Evolutionary conservation across 1,140 invertebrate species (phyloP).

Genomic region (Nasonia vitripennis): DNA sequence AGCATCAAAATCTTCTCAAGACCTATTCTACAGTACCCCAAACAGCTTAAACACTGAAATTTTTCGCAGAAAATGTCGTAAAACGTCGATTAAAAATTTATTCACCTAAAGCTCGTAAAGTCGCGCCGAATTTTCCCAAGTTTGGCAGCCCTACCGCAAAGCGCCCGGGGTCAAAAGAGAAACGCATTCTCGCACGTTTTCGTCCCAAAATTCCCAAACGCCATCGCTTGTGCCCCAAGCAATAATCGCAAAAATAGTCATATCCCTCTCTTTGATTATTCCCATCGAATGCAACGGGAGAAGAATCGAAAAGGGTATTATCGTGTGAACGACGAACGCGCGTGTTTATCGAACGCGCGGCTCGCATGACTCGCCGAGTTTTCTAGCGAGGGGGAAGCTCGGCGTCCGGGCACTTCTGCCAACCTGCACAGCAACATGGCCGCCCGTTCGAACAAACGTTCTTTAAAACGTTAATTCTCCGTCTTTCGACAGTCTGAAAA

Average conservation of each 20-base stretch:
- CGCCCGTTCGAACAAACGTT: background rate
- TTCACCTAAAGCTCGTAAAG: too few relatives aligned
- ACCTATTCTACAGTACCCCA: too few relatives aligned
- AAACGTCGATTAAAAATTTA: too few relatives aligned
- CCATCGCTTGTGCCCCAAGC: background rate
- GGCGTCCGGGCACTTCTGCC: background rate
- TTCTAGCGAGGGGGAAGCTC: conserved; percentile 18
- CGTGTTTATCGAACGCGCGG: conserved; percentile 46
- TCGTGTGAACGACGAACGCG: background rate
- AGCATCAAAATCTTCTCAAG: too few relatives aligned
- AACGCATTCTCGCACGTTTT: conserved; percentile 3
- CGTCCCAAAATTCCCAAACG: background rate
- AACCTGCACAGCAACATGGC: background rate
- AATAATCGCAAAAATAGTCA: background rate
- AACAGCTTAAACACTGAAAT: too few relatives aligned
- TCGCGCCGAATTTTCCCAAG: background rate
- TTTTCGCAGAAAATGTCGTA: too few relatives aligned
- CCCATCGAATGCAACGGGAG: background rate
- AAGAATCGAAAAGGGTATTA: background rate
- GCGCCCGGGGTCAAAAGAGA: conserved; percentile 40
- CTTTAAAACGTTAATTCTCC: background rate
- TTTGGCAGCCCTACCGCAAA: background rate
- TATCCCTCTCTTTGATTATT: background rate
- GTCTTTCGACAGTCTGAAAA: background rate
- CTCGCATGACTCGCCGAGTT: conserved; percentile 47